Evolutionary conservation across 2,888 invertebrate species (phyloP), one percentile per base, ranked within the genome.

Genomic region (Cyclophora punctaria): DNA sequence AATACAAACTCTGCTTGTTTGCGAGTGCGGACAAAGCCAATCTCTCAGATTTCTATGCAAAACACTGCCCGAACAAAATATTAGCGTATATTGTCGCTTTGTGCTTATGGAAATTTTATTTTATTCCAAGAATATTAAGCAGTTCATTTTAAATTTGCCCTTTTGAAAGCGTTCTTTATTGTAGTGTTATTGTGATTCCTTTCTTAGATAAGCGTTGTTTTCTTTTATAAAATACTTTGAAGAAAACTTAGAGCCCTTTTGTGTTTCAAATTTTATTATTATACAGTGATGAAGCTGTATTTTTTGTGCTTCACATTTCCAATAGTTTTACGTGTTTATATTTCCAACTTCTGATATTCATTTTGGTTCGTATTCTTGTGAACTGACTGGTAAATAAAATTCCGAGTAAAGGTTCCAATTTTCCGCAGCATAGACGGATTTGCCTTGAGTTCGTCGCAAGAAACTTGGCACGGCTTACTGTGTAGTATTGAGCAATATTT

Each of bases 11-110:
- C 60, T 64, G 70, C 69, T 77, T 80, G 78, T 83, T 82, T 82
- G 77, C 72, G 72, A 61, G 73, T 69, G 73, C 74, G 73, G 66
- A 83, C 79, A 83, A 82, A 78, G 78, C 76, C 79, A 83, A 80
- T 80, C 72, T 74, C 64, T 61, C 67, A 72, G 73, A 80, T 80
- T 81, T 75, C 75, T 72, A 77, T 80, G 79, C 78, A 79, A 83
- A 82, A 75, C 67, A 78, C 71, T 76, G 69, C 59, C 61, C 56
- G 67, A 74, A 71, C 71, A 79, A 79, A 83, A 83, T 80, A 81
- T 77, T 76, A 75, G 71, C 64, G 64, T 73, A 62, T 69, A 75
- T 73, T 73, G 71, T 75, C 72, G 73, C 76, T 78, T 78, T 80
- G 78, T 80, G 68, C 62, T 74, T 69, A 78, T 78, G 74, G 69